A percentile compares a stretch with the other conserved stretches of the same genome.
These are phyloP conservation scores for Eriosoma lanigerum DNA, from an alignment of 1,140 invertebrate genomes.

Conservation along the genomic window DNA sequence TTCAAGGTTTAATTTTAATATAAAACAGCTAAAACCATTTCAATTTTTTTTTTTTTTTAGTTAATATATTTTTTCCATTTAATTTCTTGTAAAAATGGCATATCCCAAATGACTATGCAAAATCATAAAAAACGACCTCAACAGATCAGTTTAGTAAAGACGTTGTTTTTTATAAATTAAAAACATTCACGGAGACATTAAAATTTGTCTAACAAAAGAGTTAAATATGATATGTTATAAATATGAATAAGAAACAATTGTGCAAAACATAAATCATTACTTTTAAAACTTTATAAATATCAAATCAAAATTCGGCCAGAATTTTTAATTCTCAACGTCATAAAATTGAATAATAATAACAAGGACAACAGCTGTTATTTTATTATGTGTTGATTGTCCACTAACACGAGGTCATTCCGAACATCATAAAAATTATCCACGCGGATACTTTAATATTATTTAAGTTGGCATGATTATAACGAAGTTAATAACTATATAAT, in stretches of 20 bases:
- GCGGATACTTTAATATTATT: not conserved
- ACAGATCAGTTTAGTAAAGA: not conserved
- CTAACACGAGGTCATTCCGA: slow-evolving; percentile 4
- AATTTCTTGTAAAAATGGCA: not conserved
- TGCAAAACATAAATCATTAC: too few species aligned
- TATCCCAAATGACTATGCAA: not conserved
- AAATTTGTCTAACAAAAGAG: not conserved
- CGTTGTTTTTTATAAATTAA: not conserved
- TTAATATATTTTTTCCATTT: not conserved
- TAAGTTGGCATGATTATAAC: not conserved
- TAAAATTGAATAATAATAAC: not conserved
- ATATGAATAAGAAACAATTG: not conserved
- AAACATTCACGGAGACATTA: not conserved
- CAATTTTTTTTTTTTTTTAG: not conserved
- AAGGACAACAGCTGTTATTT: not conserved
- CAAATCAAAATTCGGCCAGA: not conserved
- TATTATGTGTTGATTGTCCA: not conserved
- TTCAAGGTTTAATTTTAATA: slow-evolving; percentile 36
- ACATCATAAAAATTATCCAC: not conserved
- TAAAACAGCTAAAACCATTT: too few species aligned
- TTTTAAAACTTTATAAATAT: too few species aligned
- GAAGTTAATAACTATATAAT: not conserved
- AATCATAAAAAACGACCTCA: not conserved
- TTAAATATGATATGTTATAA: not conserved
- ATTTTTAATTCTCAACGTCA: not conserved